Conservation (phyloP, 2,888 invertebrate species). For the Phytoseiulus persimilis region DNA sequence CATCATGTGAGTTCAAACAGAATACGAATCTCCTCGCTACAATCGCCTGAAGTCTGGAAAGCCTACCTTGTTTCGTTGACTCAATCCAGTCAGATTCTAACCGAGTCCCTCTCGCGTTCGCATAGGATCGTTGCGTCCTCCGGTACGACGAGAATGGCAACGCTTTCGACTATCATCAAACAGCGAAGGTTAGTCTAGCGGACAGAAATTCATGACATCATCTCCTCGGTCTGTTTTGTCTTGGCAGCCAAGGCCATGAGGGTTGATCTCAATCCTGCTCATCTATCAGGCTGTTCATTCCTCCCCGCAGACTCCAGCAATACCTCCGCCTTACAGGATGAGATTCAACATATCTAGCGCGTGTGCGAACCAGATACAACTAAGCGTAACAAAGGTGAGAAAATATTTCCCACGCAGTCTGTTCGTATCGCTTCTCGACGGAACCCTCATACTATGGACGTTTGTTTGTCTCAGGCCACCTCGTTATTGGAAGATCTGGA, state of each 20-base stretch:
- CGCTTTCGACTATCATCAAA: not conserved
- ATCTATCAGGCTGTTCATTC: not conserved
- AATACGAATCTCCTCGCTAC: not conserved
- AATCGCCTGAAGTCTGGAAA: not conserved
- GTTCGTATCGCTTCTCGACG: no score
- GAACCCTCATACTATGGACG: no score
- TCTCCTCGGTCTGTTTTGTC: no score
- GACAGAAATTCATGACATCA: not conserved
- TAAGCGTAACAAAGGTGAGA: slow-evolving; percentile 35
- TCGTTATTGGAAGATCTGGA: slow-evolving; percentile 80
- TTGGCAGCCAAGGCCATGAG: no score
- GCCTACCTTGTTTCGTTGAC: no score
- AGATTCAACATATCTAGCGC: slow-evolving; percentile 26
- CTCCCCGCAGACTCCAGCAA: not conserved
- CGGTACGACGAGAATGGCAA: slow-evolving; percentile 6
- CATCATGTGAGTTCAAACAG: slow-evolving; percentile 6
- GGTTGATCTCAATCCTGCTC: no score
- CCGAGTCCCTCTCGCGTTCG: not conserved
- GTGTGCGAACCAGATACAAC: slow-evolving; percentile 39
- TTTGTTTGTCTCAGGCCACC: slow-evolving; percentile 55
- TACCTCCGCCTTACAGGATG: slow-evolving; percentile 11
- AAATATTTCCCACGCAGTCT: no score
- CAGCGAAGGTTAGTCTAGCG: slow-evolving; percentile 8
- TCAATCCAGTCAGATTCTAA: no score
- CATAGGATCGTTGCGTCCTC: slow-evolving; percentile 23